Base-by-base conservation (phyloP, 2,113 vertebrate genomes). In the Lepus timidus region DNA sequence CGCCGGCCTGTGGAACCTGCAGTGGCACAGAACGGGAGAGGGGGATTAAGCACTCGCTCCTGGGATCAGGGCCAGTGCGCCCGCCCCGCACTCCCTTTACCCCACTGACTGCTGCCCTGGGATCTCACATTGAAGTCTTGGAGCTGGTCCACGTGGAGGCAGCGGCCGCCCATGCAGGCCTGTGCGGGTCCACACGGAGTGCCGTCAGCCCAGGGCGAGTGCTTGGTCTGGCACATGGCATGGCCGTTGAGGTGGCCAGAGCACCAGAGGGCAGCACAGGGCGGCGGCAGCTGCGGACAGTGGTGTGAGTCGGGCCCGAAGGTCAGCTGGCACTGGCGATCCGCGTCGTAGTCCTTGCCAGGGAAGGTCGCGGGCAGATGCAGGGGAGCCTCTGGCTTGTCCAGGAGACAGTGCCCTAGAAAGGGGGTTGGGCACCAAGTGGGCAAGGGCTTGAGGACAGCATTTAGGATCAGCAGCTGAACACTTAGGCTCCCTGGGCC, bases 191-290 rank as follows among this genome's bases (percentile, higher is more conserved):
- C 98, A 0, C 98, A 98, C 0, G 96, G 96, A 0, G 98, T 98
- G 49, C 98, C 98, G 0, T 98, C 98, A 0, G 98, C 98, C 98
- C 98, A 98, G 1, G 98, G 98, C 0, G 98, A 98, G 2, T 98
- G 98, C 93, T 98, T 98, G 0, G 98, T 98, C 90, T 98, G 98
- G 93, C 98, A 98, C 96, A 98, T 97, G 65, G 98, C 90, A 0
- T 98, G 98, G 25, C 98, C 98, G 0, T 97, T 98, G 55, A 82
- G 93, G 14, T 85, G 97, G 29, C 98, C 98, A 0, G 98, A 98
- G 91, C 98, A 98, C 98, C 98, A 98, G 27, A 98, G 97, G 9
- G 97, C 95, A 1, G 98, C 86, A 19, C 98, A 98, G 49, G 98
- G 97, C 0, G 97, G 98, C 0, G 97, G 98, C 83, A 90, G 83